Conservation (phyloP, 2,797 vertebrate species). For the Cacajao melanocephalus region DNA sequence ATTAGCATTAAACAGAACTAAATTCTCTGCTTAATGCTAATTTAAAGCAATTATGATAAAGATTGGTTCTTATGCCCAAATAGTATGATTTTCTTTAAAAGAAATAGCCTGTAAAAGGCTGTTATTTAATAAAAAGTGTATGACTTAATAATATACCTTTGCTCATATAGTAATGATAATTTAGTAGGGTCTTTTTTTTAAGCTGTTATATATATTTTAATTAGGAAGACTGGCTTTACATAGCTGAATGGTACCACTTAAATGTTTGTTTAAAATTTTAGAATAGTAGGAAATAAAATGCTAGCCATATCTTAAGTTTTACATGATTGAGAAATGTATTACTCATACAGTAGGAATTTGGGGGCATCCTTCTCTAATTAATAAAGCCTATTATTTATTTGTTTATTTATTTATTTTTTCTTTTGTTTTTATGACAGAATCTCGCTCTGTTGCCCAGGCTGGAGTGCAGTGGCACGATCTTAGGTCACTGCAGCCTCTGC, state of each 20-base stretch:
- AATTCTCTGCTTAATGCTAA: conserved; percentile 78
- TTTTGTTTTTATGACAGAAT: too few species aligned
- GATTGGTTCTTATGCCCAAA: conserved; percentile 82
- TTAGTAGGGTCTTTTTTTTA: conserved; percentile 61
- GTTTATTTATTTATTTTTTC: too few species aligned
- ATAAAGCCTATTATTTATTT: not conserved
- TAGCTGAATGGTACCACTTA: conserved; percentile 48
- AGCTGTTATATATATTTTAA: conserved; percentile 51
- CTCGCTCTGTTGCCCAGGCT: too few species aligned
- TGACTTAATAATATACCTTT: conserved; percentile 81
- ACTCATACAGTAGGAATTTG: conserved; percentile 25
- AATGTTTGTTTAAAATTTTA: conserved; percentile 59
- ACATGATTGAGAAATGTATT: not conserved
- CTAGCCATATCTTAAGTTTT: conserved; percentile 21
- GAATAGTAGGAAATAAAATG: conserved; percentile 45
- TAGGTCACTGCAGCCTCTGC: too few species aligned
- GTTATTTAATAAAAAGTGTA: conserved; percentile 85
- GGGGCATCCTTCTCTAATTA: not conserved
- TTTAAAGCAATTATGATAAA: conserved; percentile 85
- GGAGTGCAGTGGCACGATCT: too few species aligned
- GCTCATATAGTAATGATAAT: conserved; percentile 81
- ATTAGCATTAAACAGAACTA: too few species aligned
- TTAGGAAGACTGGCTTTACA: conserved; percentile 60
- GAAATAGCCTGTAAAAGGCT: conserved; percentile 83
- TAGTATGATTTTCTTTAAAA: conserved; percentile 84